Percentiles rank a stretch among this genome's conserved stretches.
These are phyloP conservation scores for Aviceda subcristata DNA, from an alignment of 2,113 vertebrate species.

Conservation along the genomic window DNA sequence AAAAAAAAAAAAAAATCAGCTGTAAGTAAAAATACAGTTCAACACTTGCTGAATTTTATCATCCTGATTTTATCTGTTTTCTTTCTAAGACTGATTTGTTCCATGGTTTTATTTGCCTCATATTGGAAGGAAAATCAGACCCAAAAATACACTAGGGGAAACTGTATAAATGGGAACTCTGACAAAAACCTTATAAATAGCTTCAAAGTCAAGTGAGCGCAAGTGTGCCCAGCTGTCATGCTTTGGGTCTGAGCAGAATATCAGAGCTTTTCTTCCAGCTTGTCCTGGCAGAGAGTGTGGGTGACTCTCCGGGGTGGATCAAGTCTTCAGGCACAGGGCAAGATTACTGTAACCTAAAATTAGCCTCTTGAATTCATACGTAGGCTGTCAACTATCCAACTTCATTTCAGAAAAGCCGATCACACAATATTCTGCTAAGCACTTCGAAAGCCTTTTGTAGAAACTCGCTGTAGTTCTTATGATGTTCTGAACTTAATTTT, in stretches of 20 bases:
- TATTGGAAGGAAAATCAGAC: not conserved
- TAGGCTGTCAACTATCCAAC: not conserved
- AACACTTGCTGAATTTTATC: not conserved
- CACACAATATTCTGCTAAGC: not conserved
- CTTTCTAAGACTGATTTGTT: not conserved
- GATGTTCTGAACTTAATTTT: not conserved
- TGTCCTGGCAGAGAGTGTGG: not conserved
- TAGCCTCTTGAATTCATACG: not conserved
- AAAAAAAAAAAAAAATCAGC: not conserved
- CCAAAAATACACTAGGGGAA: not conserved
- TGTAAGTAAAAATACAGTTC: not conserved
- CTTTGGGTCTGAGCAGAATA: not conserved
- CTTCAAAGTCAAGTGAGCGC: not conserved
- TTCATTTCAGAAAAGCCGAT: not conserved
- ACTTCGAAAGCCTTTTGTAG: not conserved
- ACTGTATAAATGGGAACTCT: not conserved
- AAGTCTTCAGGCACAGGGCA: not conserved
- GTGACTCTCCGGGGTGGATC: not conserved
- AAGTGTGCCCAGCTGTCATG: not conserved
- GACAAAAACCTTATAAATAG: slow-evolving; percentile 12
- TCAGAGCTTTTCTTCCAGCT: not conserved
- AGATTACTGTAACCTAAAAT: not conserved
- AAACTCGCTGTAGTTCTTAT: not conserved
- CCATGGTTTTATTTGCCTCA: not conserved
- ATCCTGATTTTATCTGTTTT: not conserved